Evolutionary conservation across 1,140 invertebrate species (phyloP).

Genomic region (Anoplophora glabripennis): DNA sequence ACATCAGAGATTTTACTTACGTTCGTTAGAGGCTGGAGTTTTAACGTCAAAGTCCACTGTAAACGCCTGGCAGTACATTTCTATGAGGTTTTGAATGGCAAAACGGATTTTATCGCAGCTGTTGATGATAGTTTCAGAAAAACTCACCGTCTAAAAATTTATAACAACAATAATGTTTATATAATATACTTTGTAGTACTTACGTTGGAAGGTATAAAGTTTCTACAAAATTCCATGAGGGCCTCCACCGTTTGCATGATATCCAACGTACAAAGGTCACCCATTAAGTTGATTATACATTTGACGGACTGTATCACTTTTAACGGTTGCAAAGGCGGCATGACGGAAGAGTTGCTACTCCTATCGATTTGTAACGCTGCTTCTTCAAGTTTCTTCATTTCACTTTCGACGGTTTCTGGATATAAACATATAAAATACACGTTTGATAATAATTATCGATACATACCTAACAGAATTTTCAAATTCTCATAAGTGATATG

Average conservation of each 20-base stretch:
- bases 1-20: constrained; percentile 14
- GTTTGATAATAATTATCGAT: background rate
- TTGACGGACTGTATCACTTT: constrained; percentile 86
- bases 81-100: constrained; percentile 71
- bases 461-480: constrained; percentile 72
- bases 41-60: constrained; percentile 74
- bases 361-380: constrained; percentile 58
- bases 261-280: constrained; percentile 82
- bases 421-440: background rate
- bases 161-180: background rate
- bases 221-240: constrained; percentile 63
- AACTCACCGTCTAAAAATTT: constrained; percentile 23
- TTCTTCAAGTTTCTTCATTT: constrained; percentile 72
- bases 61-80: constrained; percentile 79
- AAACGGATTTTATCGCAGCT: constrained; percentile 68
- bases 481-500: constrained; percentile 75
- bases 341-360: constrained; percentile 48
- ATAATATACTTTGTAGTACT: constrained; percentile 5
- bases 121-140: constrained; percentile 59
- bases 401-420: constrained; percentile 73
- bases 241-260: constrained; percentile 71
- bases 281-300: constrained; percentile 84
- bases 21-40: constrained; percentile 9
- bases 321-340: constrained; percentile 55
- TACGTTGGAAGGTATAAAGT: constrained; percentile 41